Percentiles rank a stretch among this genome's conserved stretches.
These are phyloP conservation scores for Paracyclopina nana DNA, from an alignment of 1,140 invertebrate genomes.

Conservation along the genomic window DNA sequence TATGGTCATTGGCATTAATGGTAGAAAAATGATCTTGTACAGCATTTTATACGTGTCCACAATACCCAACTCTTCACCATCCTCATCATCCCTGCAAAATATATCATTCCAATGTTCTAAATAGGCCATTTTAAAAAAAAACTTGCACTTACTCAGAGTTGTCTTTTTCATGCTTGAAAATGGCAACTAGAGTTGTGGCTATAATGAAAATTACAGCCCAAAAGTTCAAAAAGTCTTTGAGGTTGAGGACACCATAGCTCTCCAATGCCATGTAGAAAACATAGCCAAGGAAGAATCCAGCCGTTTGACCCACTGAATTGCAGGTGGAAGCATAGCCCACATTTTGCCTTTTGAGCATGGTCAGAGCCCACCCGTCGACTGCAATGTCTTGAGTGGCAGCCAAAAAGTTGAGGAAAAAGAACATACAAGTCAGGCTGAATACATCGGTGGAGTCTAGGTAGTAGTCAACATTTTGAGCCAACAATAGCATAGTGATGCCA, in stretches of 20 bases:
- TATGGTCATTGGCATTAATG: constrained; percentile 38
- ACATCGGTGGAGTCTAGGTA: constrained; percentile 36
- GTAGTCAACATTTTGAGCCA: constrained; percentile 47
- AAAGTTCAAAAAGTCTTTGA: constrained; percentile 76
- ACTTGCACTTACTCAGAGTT: constrained; percentile 16
- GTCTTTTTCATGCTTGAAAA: constrained; percentile 69
- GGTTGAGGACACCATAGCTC: constrained; percentile 54
- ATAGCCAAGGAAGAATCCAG: constrained; percentile 92
- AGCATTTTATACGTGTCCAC: constrained; percentile 63
- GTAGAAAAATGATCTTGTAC: constrained; percentile 59
- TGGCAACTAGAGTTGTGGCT: constrained; percentile 66
- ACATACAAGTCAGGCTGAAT: constrained; percentile 53
- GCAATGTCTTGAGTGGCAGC: constrained; percentile 98
- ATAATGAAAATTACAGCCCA: constrained; percentile 83
- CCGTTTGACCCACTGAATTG: constrained; percentile 93
- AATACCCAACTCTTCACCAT: constrained; percentile 36
- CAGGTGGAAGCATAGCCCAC: constrained; percentile 98
- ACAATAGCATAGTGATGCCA: constrained; percentile 55
- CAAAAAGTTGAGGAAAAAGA: constrained; percentile 81
- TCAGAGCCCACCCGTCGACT: constrained; percentile 98
- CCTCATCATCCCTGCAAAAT: constrained; percentile 30
- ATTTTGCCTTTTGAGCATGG: constrained; percentile 76
- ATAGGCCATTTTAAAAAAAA: constrained; percentile 23
- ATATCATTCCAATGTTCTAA: constrained; percentile 27
- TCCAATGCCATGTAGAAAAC: constrained; percentile 93